Percentiles rank a stretch among this genome's conserved stretches.
phyloP scores from a whole-genome alignment of 2,797 vertebrate genomes.

The Uromys caudimaculatus region DNA sequence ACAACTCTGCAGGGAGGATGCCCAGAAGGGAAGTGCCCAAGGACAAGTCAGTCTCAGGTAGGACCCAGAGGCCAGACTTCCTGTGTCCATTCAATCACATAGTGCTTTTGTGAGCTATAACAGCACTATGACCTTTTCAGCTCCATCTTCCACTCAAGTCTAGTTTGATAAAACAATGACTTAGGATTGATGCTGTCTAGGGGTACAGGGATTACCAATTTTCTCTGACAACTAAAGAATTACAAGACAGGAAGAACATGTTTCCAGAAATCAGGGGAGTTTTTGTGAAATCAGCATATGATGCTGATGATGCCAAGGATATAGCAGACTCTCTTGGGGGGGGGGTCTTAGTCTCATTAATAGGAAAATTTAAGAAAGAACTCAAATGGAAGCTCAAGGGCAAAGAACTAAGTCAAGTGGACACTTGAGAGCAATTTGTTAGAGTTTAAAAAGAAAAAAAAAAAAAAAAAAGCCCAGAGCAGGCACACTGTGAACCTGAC shows the following conservation, averaged over 20 bases:
- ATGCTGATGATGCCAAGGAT: no score
- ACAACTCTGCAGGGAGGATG: not conserved
- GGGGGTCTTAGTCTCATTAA: not conserved
- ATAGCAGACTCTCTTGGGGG: not conserved
- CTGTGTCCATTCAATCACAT: not conserved
- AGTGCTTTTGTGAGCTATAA: not conserved
- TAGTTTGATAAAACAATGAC: not conserved
- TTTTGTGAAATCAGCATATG: not conserved
- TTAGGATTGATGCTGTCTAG: not conserved
- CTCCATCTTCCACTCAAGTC: not conserved
- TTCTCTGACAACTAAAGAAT: not conserved
- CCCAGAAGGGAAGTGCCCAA: not conserved
- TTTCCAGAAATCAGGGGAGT: not conserved
- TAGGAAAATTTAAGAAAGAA: not conserved
- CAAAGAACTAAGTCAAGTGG: not conserved
- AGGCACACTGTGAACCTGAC: not conserved
- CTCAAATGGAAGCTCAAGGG: not conserved
- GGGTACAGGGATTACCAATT: not conserved
- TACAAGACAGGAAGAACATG: not conserved
- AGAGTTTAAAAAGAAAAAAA: not conserved
- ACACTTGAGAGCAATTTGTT: not conserved
- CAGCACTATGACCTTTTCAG: not conserved
- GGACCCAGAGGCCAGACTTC: not conserved
- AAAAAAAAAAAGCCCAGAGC: not conserved
- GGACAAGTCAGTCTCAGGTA: not conserved